phyloP scores from a whole-genome alignment of 1,140 invertebrate genomes.

The Caenorhabditis brenneri region DNA sequence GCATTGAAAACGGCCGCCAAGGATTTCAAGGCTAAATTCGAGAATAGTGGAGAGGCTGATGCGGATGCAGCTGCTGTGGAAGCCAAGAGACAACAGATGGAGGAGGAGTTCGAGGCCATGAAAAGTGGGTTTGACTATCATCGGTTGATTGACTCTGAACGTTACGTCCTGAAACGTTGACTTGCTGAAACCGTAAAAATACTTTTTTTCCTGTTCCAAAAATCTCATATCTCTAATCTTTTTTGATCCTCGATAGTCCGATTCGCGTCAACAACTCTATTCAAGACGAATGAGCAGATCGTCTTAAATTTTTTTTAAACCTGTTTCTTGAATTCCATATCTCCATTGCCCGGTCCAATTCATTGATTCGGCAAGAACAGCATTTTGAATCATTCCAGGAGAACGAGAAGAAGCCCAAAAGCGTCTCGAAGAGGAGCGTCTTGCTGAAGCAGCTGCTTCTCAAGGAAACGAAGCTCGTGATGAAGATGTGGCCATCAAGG shows the following conservation, averaged over 20 bases:
- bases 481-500: conserved; percentile 48
- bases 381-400: conserved; percentile 48
- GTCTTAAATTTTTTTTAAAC: no score
- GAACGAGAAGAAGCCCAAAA: conserved; percentile 67
- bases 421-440: conserved; percentile 52
- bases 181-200: no score
- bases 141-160: no score
- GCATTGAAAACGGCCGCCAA: conserved; percentile 58
- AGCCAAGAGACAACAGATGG: conserved; percentile 63
- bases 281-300: no score
- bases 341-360: not conserved
- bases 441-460: not conserved
- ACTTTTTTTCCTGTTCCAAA: no score
- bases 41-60: conserved; percentile 54
- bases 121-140: conserved; percentile 60
- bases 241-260: no score
- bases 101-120: conserved; percentile 69
- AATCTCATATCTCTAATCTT: no score
- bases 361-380: not conserved
- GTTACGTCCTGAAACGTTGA: no score
- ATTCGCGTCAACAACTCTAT: no score
- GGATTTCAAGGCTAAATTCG: conserved; percentile 57
- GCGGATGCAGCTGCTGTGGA: conserved; percentile 52
- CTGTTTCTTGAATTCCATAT: no score
- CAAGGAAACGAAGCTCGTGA: conserved; percentile 35